Base-by-base conservation (phyloP, 2,113 vertebrate species). In the Dendropsophus ebraccatus region DNA sequence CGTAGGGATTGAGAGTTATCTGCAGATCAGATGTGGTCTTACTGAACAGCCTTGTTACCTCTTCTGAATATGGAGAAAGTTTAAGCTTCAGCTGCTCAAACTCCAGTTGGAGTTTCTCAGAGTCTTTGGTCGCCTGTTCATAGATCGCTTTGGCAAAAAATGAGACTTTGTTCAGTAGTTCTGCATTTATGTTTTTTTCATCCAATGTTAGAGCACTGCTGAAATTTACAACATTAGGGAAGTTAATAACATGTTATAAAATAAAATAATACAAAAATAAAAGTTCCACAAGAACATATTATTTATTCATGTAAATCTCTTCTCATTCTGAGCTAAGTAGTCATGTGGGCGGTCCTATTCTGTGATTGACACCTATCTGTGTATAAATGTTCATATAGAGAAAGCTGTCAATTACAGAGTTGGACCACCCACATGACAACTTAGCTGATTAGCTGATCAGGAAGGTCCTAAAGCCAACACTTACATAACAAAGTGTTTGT, bases 31-130 rank as follows among this genome's bases (percentile, higher is more conserved):
- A 89, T 0, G 96, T 0, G 72, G 94, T 95, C 11, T 88, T 89
- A 0, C 89, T 52, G 1, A 99, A 12, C 82, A 94, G 91, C 30
- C 89, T 84, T 74, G 88, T 92, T 88, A 98, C 94, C 0, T 93
- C 79, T 0, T 21, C 62, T 0, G 91, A 87, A 0, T 91, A 90
- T 85, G 96, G 95, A 5, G 90, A 90, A 12, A 97, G 62, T 3
- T 90, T 85, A 1, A 30, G 9, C 2, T 84, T 92, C 87, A 98
- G 92, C 2, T 89, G 58, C 0, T 88, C 90, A 1, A 97, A 60
- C 76, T 97, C 97, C 17, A 0, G 62, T 12, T 0, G 88, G 69
- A 97, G 10, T n/a, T 84, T 92, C 88, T 88, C 72, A 0, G 92
- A 90, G 23, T 90, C 88, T 0, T 94, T 92, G 0, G n/a, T 1